Percentiles rank a stretch among this genome's conserved stretches.
These are phyloP conservation scores for Oreochromis spilurus DNA, from an alignment of 2,113 vertebrate species.

Conservation along the genomic window DNA sequence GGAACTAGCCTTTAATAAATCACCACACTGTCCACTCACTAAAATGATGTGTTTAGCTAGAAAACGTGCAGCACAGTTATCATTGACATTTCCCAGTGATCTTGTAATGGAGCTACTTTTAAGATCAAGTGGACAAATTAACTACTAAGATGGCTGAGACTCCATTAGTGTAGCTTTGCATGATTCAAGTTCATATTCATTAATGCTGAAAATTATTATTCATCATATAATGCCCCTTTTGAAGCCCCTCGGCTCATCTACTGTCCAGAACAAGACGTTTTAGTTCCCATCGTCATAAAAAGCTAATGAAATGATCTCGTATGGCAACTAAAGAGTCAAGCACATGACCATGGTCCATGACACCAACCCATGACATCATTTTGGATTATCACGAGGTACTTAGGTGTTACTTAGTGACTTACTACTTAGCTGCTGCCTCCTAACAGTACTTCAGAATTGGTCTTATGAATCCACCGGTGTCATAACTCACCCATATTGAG, in stretches of 20 bases:
- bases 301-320: background rate
- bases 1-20: background rate
- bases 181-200: background rate
- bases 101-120: background rate
- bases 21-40: background rate
- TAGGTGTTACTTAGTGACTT: background rate
- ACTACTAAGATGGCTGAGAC: background rate
- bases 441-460: background rate
- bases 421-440: background rate
- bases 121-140: background rate
- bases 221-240: background rate
- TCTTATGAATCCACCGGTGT: background rate
- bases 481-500: constrained; percentile 85
- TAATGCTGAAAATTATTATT: background rate
- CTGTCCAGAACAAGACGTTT: background rate
- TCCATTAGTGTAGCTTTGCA: background rate
- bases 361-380: background rate
- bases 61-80: background rate
- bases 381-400: background rate
- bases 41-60: background rate
- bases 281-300: background rate
- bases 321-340: background rate
- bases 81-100: background rate
- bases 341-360: background rate
- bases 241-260: background rate